phyloP scores from a whole-genome alignment of 2,888 invertebrate genomes.

The Neoscelio sp. region DNA sequence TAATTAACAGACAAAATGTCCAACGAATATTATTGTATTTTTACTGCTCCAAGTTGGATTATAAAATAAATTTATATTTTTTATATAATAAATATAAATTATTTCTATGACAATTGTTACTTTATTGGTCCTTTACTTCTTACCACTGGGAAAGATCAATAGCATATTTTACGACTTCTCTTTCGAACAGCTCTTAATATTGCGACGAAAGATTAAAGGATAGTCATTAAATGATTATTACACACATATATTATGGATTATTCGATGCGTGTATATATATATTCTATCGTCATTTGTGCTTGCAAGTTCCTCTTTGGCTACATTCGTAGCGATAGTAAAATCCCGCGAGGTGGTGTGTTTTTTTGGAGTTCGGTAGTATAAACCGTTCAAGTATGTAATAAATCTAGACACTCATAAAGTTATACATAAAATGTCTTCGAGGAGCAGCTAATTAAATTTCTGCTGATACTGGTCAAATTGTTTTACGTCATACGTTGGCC shows the following conservation, averaged over 20 bases:
- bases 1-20: too few relatives aligned
- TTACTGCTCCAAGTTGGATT: too few relatives aligned
- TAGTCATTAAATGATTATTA: neutral
- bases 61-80: too few relatives aligned
- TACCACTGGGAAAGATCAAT: too few relatives aligned
- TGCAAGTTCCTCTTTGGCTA: neutral
- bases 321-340: conserved; percentile 2
- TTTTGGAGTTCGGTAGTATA: neutral
- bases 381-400: conserved; percentile 19
- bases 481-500: too few relatives aligned
- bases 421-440: conserved; percentile 11
- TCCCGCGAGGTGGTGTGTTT: neutral
- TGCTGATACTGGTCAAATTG: too few relatives aligned
- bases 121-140: neutral
- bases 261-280: neutral
- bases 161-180: too few relatives aligned
- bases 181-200: neutral
- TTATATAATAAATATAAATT: too few relatives aligned
- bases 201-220: neutral
- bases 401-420: conserved; percentile 21
- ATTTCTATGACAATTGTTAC: neutral
- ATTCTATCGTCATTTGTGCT: neutral
- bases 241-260: conserved; percentile 5
- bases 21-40: too few relatives aligned
- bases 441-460: too few relatives aligned